Percentiles rank a stretch among this genome's conserved stretches.
phyloP scores from a whole-genome alignment of 2,113 vertebrate genomes.

The Colinus virginianus region DNA sequence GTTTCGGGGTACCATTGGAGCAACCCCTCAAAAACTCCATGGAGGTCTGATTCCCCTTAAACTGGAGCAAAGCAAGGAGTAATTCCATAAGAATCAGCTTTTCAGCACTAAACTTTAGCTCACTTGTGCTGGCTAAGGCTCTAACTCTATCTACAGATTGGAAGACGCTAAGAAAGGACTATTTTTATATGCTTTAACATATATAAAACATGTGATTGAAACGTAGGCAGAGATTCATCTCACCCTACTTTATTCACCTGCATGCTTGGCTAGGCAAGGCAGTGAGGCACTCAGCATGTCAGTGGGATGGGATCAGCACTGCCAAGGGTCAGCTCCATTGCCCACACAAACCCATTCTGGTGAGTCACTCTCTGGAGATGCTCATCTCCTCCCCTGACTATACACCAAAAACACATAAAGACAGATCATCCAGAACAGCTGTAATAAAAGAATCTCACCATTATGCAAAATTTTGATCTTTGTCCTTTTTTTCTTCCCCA shows the following conservation, averaged over 20 bases:
- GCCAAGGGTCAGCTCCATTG: neutral
- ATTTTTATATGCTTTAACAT: neutral
- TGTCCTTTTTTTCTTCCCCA: neutral
- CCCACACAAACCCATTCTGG: neutral
- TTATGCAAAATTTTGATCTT: neutral
- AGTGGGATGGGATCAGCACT: neutral
- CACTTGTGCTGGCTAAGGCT: slow-evolving; percentile 6
- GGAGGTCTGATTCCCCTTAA: neutral
- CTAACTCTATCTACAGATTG: neutral
- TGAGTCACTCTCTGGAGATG: neutral
- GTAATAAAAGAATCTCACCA: neutral
- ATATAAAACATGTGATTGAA: slow-evolving; percentile 28
- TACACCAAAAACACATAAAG: neutral
- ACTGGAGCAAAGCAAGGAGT: slow-evolving; percentile 10
- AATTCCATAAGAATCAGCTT: neutral
- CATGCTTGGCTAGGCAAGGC: neutral
- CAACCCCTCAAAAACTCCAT: neutral
- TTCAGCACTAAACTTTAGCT: neutral
- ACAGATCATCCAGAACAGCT: neutral
- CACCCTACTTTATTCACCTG: slow-evolving; percentile 57
- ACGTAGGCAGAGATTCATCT: neutral
- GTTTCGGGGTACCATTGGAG: neutral
- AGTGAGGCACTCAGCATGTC: accelerated
- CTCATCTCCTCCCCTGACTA: neutral
- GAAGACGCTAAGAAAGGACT: neutral